Percentiles rank a stretch among this genome's conserved stretches.
Evolutionary conservation across 2,113 vertebrate species (phyloP).

Genomic region (Hypanus sabinus): DNA sequence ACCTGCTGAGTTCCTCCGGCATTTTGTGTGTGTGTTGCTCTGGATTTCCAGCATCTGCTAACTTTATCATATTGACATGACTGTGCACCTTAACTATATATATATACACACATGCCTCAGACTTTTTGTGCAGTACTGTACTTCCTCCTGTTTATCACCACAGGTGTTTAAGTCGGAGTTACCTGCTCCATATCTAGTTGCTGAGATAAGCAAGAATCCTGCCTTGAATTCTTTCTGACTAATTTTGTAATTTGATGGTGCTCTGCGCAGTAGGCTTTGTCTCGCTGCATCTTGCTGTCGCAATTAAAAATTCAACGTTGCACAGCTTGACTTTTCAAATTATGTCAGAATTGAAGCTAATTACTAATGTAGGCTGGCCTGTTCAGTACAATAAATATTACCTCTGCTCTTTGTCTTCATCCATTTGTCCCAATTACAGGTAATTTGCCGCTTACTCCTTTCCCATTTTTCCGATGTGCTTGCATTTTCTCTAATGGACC

Average conservation of each 20-base stretch:
- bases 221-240: not conserved
- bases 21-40: too few relatives aligned
- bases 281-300: not conserved
- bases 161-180: too few relatives aligned
- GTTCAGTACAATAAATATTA: constrained; percentile 15
- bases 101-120: too few relatives aligned
- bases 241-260: not conserved
- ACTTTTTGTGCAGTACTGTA: too few relatives aligned
- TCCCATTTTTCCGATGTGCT: not conserved
- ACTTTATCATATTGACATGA: too few relatives aligned
- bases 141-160: not conserved
- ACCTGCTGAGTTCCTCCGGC: too few relatives aligned
- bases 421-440: constrained; percentile 31
- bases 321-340: constrained; percentile 1
- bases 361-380: not conserved
- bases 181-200: not conserved
- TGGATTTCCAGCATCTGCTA: too few relatives aligned
- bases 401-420: not conserved
- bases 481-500: constrained; percentile 15
- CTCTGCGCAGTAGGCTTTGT: not conserved
- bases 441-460: not conserved
- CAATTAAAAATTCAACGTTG: not conserved
- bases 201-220: not conserved
- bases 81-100: too few relatives aligned
- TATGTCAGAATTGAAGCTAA: not conserved